These are phyloP conservation scores for Chirona hameri DNA, from an alignment of 2,888 invertebrate genomes.

Conservation along the genomic window DNA sequence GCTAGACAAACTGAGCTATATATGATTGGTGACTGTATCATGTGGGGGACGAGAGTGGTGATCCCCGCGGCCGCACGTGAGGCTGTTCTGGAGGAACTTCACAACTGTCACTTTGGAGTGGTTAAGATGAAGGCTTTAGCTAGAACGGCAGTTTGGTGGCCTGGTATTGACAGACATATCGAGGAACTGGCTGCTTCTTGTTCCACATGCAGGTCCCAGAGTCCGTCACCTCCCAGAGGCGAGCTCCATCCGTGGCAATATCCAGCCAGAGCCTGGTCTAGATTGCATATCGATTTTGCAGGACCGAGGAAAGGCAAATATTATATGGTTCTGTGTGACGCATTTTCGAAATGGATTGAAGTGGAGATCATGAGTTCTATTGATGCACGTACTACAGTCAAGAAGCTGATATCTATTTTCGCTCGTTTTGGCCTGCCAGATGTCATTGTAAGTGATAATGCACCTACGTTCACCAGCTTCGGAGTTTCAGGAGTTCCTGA, in stretches of 20 bases:
- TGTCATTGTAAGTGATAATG: neutral
- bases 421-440: neutral
- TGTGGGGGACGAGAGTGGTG: neutral
- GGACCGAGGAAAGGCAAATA: neutral
- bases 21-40: neutral
- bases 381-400: neutral
- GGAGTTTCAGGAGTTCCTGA: neutral
- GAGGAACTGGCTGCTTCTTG: neutral
- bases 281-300: neutral
- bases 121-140: neutral
- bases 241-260: neutral
- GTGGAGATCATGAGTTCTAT: neutral
- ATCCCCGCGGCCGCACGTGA: neutral
- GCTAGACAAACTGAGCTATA: too few species aligned
- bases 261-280: neutral
- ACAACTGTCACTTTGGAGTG: neutral
- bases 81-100: neutral
- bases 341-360: neutral
- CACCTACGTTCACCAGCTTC: neutral
- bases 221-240: neutral
- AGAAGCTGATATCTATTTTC: neutral
- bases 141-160: neutral
- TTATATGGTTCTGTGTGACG: neutral
- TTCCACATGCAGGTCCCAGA: neutral
- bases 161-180: neutral